Evolutionary conservation across 2,113 vertebrate species (phyloP), one percentile per base, ranked within the genome.

Genomic region (Acrocephalus arundinaceus): DNA sequence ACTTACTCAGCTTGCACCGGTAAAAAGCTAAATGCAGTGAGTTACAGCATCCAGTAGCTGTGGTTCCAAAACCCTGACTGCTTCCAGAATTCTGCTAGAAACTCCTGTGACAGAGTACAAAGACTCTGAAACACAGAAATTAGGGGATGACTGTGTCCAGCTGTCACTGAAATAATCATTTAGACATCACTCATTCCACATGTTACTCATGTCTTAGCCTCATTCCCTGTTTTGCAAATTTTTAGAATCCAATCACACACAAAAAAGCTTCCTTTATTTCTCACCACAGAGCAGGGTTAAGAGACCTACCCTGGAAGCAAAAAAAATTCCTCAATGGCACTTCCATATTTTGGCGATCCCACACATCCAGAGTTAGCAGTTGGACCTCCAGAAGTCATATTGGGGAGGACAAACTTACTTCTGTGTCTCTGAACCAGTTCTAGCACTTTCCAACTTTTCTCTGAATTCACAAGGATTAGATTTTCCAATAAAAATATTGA

Each of bases 361-460:
- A 19, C 30, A 22, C 6, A 51, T 4, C 11, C 33, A n/a, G 37
- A 58, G 41, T 54, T 19, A 65, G 25, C 27, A 81, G 14, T 0
- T 52, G 28, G 14, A 48, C n/a, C 43, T 52, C 41, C 71, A 78
- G 30, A 78, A 85, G 35, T 41, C 55, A 5, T 30, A 22, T 0
- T 23, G 1, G 46, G 28, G 41, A 75, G 45, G 0, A 1, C 15
- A 67, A 52, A 65, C 10, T 16, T 43, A 12, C 8, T 55, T 55
- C 19, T 55, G 19, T n/a, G 25, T 46, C 59, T 66, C 41, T 21
- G 35, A 85, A 68, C 3, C 0, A 0, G 6, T 11, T 16, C 31
- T 33, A 35, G 21, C 51, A 58, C 19, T 82, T 75, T 39, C 19
- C 33, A 57, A 19, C 14, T 51, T 73, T 59, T 48, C 18, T 52